Conservation (phyloP, 2,113 vertebrate species). For the Scomber colias region DNA sequence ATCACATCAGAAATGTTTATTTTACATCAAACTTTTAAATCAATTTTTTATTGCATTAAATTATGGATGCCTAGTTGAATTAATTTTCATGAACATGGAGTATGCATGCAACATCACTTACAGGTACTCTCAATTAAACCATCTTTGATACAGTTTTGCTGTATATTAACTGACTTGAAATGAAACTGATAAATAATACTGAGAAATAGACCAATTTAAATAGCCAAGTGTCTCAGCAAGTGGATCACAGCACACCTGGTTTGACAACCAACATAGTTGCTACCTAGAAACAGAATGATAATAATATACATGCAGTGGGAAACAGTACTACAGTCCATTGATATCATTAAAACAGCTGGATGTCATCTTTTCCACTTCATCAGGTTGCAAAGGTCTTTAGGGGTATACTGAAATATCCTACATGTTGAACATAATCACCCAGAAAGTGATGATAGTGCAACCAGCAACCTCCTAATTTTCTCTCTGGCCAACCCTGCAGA, state of each 20-base stretch:
- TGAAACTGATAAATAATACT: background rate
- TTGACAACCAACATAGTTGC: background rate
- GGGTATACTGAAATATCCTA: background rate
- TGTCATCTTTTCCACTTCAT: constrained; percentile 21
- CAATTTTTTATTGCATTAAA: too few species aligned
- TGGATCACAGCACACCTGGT: background rate
- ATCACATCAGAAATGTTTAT: too few species aligned
- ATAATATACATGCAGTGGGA: background rate
- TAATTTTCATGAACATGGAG: too few species aligned
- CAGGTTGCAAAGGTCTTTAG: constrained; percentile 7
- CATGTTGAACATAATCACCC: background rate
- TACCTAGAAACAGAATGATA: background rate
- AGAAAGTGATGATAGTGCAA: constrained; percentile 22
- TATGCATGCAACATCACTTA: too few species aligned
- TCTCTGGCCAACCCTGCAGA: constrained; percentile 37
- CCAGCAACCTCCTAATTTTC: constrained; percentile 25
- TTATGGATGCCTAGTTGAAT: too few species aligned
- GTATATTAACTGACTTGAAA: constrained; percentile 16
- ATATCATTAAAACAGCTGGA: constrained; percentile 25
- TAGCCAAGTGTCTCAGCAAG: background rate
- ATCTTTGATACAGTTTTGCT: constrained; percentile 24
- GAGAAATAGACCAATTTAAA: background rate
- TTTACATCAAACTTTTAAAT: too few species aligned
- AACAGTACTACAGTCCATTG: background rate
- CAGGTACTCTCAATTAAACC: background rate